Percentiles rank a stretch among this genome's conserved stretches.
Evolutionary conservation across 2,888 invertebrate genomes (phyloP).

Genomic region (Agrochola lota): DNA sequence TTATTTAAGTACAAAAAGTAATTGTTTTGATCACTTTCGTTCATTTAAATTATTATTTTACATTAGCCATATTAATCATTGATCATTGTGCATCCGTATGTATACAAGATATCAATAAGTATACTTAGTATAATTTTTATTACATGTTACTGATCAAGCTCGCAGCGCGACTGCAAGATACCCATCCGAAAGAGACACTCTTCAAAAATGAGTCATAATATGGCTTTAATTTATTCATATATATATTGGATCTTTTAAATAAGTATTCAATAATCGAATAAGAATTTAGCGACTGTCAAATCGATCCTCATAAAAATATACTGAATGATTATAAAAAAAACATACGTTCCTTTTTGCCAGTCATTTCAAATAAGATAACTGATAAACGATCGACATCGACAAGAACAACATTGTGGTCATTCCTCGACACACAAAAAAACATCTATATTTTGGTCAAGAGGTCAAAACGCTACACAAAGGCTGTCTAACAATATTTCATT

Average conservation of each 20-base stretch:
- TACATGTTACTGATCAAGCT: too few relatives aligned
- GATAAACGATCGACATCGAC: slow-evolving; percentile 20
- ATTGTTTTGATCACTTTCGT: not conserved
- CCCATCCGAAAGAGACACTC: too few relatives aligned
- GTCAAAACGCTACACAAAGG: slow-evolving; percentile 24
- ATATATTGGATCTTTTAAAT: not conserved
- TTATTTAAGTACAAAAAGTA: not conserved
- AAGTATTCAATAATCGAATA: not conserved
- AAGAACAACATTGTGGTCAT: slow-evolving; percentile 18
- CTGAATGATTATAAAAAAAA: not conserved
- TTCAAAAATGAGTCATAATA: not conserved
- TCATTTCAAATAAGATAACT: slow-evolving; percentile 17
- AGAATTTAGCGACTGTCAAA: not conserved
- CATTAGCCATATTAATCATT: not conserved
- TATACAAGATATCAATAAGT: not conserved
- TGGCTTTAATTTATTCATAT: not conserved
- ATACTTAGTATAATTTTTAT: not conserved
- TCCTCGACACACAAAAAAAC: slow-evolving; percentile 25
- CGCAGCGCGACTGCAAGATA: not conserved
- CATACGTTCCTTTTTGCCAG: not conserved
- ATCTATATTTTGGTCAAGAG: slow-evolving; percentile 48
- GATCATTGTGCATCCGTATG: too few relatives aligned
- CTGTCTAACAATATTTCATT: slow-evolving; percentile 12
- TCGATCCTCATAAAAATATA: not conserved
- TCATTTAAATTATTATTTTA: not conserved